These are phyloP conservation scores for Heterochromis multidens DNA, from an alignment of 2,113 vertebrate species.

Conservation along the genomic window DNA sequence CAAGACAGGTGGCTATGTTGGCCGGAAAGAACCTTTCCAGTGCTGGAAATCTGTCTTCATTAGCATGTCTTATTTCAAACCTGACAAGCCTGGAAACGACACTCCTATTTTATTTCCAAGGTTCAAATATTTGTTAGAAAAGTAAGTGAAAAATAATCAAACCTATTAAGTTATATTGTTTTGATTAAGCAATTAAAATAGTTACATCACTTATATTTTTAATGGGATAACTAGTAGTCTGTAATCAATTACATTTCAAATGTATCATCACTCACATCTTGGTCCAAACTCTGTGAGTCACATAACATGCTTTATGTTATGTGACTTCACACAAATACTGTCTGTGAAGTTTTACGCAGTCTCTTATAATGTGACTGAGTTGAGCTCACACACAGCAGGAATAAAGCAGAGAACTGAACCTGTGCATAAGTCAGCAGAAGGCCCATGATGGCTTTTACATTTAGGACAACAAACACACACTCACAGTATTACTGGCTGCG, in stretches of 20 bases:
- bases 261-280: too few species aligned
- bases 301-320: neutral
- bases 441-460: neutral
- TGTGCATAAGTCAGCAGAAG: neutral
- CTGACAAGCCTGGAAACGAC: neutral
- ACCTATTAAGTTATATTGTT: neutral
- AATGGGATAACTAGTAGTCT: accelerated
- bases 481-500: neutral
- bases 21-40: neutral
- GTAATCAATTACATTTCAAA: too few species aligned
- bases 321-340: neutral
- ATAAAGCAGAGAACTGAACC: neutral
- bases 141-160: neutral
- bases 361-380: neutral
- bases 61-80: neutral
- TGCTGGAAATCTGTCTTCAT: neutral
- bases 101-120: neutral
- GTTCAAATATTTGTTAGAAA: neutral
- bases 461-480: neutral
- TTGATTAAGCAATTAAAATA: neutral
- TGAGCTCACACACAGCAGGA: neutral
- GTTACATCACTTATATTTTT: neutral
- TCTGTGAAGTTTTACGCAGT: neutral
- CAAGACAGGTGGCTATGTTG: neutral
- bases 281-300: too few species aligned